phyloP scores from a whole-genome alignment of 1,140 invertebrate genomes.

The Globodera ellingtonae region DNA sequence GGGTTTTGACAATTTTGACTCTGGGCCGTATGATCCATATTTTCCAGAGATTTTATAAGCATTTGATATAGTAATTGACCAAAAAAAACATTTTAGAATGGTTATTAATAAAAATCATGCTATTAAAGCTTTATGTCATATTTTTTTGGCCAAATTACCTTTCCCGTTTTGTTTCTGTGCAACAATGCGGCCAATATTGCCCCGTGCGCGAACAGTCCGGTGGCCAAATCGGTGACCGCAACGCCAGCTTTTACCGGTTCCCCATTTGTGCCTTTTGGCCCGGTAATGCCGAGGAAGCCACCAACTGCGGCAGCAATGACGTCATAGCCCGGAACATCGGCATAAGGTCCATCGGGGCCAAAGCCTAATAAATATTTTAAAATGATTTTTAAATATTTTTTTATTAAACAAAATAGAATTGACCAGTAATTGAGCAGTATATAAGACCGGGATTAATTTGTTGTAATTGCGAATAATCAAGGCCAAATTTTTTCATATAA shows the following conservation, averaged over 20 bases:
- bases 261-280: slow-evolving; percentile 78
- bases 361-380: slow-evolving; percentile 71
- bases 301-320: slow-evolving; percentile 89
- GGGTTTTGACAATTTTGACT: no score
- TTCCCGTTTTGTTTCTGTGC: slow-evolving; percentile 76
- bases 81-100: no score
- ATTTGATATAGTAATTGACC: no score
- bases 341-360: slow-evolving; percentile 83
- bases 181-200: slow-evolving; percentile 88
- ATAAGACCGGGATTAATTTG: slow-evolving; percentile 78
- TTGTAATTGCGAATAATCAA: slow-evolving; percentile 79
- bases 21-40: no score
- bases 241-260: slow-evolving; percentile 78
- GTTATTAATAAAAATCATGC: no score
- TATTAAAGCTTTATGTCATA: not conserved
- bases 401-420: slow-evolving; percentile 8
- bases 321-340: slow-evolving; percentile 85
- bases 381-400: no score
- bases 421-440: slow-evolving; percentile 87
- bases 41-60: no score
- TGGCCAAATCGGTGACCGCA: slow-evolving; percentile 87
- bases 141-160: not conserved
- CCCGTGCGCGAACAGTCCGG: slow-evolving; percentile 90
- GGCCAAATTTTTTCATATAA: slow-evolving; percentile 76
- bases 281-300: slow-evolving; percentile 85